Percentiles rank a stretch among this genome's conserved stretches.
Evolutionary conservation across 2,888 invertebrate genomes (phyloP).

Genomic region (Aphrophora alni): DNA sequence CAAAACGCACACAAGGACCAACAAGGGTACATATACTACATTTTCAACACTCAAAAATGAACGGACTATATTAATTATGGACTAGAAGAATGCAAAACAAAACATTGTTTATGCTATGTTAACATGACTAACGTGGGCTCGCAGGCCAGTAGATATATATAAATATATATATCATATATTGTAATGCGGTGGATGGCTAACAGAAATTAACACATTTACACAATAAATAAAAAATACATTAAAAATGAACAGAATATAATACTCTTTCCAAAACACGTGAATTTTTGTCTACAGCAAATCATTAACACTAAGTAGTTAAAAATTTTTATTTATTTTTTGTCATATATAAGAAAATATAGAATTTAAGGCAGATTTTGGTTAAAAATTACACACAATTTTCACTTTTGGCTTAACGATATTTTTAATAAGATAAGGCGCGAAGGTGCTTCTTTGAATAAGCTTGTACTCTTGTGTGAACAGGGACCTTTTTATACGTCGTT

Average conservation of each 20-base stretch:
- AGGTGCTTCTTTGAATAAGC: conserved; percentile 73
- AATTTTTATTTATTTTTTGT: conserved; percentile 57
- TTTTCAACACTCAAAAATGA: conserved; percentile 43
- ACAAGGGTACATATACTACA: conserved; percentile 43
- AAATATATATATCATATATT: conserved; percentile 42
- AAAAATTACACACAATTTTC: conserved; percentile 63
- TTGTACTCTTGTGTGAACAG: conserved; percentile 65
- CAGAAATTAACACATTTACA: conserved; percentile 47
- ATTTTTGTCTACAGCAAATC: conserved; percentile 50
- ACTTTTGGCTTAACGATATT: conserved; percentile 55
- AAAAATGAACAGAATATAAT: conserved; percentile 50
- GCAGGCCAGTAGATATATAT: conserved; percentile 7
- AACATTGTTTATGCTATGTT: conserved; percentile 40
- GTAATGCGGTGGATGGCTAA: conserved; percentile 46
- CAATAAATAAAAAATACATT: conserved; percentile 45
- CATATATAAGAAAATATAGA: conserved; percentile 65
- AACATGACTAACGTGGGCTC: conserved; percentile 40
- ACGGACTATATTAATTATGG: conserved; percentile 44
- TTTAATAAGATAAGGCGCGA: conserved; percentile 74
- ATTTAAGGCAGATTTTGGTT: conserved; percentile 72
- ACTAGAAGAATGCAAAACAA: conserved; percentile 40
- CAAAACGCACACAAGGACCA: conserved; percentile 42
- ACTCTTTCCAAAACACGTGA: conserved; percentile 50
- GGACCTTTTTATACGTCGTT: conserved; percentile 50
- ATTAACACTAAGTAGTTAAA: conserved; percentile 51